phyloP scores from a whole-genome alignment of 2,113 vertebrate species.

The Globicephala melas region DNA sequence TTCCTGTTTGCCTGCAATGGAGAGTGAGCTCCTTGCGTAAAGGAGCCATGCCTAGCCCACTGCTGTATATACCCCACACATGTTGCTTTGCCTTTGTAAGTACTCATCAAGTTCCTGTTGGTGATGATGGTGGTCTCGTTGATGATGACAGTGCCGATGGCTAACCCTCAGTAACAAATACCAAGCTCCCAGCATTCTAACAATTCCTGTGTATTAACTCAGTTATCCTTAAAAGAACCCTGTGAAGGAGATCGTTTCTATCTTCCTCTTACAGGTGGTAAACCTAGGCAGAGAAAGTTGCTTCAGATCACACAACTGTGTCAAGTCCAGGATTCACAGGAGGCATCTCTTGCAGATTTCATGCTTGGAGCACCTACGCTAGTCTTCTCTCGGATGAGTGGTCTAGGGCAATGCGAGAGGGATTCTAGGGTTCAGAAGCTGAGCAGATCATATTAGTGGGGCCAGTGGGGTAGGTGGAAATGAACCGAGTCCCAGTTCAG shows the following conservation, averaged over 20 bases:
- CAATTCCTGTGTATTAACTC: not conserved
- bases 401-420: fast-evolving
- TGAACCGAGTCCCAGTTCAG: not conserved
- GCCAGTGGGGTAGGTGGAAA: fast-evolving
- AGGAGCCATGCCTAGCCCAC: too few species aligned
- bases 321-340: not conserved
- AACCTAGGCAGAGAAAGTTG: not conserved
- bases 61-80: fast-evolving
- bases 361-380: fast-evolving
- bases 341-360: not conserved
- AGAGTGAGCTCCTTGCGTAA: not conserved
- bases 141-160: fast-evolving
- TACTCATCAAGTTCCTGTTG: not conserved
- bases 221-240: not conserved
- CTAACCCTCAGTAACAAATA: not conserved
- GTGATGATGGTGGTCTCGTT: fast-evolving
- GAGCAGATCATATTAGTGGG: fast-evolving
- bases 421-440: not conserved
- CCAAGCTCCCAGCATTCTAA: too few species aligned
- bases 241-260: not conserved
- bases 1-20: not conserved
- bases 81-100: not conserved
- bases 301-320: not conserved
- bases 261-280: not conserved
- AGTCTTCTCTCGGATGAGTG: not conserved